Percentiles rank a stretch among this genome's conserved stretches.
Evolutionary conservation across 2,888 invertebrate genomes (phyloP).

Genomic region (Ophioninae sp.): DNA sequence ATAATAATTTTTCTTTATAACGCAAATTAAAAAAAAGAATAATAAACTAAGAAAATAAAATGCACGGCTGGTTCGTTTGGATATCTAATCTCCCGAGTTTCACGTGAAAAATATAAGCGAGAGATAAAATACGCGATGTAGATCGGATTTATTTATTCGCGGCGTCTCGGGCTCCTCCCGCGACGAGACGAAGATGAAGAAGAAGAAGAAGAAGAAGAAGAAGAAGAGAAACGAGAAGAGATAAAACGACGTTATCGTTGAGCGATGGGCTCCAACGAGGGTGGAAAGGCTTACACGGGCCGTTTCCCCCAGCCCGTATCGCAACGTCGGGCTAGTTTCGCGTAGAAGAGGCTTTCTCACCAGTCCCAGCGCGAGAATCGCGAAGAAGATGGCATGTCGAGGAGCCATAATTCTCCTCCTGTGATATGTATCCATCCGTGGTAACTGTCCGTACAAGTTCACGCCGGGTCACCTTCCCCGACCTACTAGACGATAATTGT

Average conservation of each 20-base stretch:
- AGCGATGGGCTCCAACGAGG: constrained; percentile 34
- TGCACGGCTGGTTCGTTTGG: not conserved
- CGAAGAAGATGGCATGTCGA: constrained; percentile 73
- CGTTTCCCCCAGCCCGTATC: constrained; percentile 2
- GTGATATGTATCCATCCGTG: constrained; percentile 37
- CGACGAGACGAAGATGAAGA: not conserved
- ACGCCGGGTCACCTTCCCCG: constrained; percentile 74
- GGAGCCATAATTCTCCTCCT: constrained; percentile 70
- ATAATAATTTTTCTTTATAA: too few relatives aligned
- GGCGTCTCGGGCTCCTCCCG: not conserved
- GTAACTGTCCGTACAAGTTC: constrained; percentile 54
- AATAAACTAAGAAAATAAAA: not conserved
- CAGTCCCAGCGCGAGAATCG: constrained; percentile 39
- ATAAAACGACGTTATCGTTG: constrained; percentile 49
- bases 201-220: too few relatives aligned
- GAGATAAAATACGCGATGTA: constrained; percentile 30
- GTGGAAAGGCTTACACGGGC: constrained; percentile 25
- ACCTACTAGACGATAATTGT: constrained; percentile 68
- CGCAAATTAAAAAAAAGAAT: too few relatives aligned
- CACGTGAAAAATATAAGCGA: constrained; percentile 25
- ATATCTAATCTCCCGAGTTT: not conserved
- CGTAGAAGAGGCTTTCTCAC: not conserved
- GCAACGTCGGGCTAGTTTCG: not conserved
- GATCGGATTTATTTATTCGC: constrained; percentile 54
- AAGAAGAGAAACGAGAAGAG: constrained; percentile 26